Conservation (phyloP, 92 coral and sea anemone species). For the Epizoanthus rinbou region DNA sequence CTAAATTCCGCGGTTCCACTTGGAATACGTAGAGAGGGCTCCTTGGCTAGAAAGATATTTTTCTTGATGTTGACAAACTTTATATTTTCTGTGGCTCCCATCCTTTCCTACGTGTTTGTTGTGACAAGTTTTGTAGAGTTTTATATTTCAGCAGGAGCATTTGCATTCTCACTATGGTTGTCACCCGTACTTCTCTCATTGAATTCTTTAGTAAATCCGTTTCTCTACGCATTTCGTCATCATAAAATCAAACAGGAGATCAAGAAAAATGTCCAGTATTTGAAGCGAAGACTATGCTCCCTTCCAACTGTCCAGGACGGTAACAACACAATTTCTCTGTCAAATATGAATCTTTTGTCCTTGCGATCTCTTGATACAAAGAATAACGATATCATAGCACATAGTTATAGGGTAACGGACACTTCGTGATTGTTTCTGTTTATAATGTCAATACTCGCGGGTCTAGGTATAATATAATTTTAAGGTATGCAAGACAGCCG, state of each 20-base stretch:
- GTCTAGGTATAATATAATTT: no score
- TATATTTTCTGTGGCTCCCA: slow-evolving; percentile 11
- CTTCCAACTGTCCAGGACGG: no score
- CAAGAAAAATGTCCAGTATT: not conserved
- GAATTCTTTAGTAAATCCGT: slow-evolving; percentile 1
- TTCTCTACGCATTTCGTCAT: not conserved
- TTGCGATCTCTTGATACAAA: no score
- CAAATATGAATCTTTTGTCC: no score
- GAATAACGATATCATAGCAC: no score
- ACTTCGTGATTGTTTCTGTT: no score
- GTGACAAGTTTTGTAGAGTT: slow-evolving; percentile 7
- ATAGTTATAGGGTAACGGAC: no score
- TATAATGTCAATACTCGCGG: no score
- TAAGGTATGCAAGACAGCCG: no score
- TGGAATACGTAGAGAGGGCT: slow-evolving; percentile 7
- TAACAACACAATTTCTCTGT: no score
- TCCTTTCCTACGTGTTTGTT: slow-evolving; percentile 10
- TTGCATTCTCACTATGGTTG: not conserved
- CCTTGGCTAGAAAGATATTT: slow-evolving; percentile 6
- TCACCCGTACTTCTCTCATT: slow-evolving; percentile 3
- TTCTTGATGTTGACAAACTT: slow-evolving; percentile 11
- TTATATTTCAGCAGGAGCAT: slow-evolving; percentile 6
- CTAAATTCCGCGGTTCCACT: not conserved
- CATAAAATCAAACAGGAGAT: not conserved
- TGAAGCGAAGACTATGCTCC: no score